Evolutionary conservation across 2,888 invertebrate genomes (phyloP), one percentile per base, ranked within the genome.

Genomic region (Bellardia pandia): DNA sequence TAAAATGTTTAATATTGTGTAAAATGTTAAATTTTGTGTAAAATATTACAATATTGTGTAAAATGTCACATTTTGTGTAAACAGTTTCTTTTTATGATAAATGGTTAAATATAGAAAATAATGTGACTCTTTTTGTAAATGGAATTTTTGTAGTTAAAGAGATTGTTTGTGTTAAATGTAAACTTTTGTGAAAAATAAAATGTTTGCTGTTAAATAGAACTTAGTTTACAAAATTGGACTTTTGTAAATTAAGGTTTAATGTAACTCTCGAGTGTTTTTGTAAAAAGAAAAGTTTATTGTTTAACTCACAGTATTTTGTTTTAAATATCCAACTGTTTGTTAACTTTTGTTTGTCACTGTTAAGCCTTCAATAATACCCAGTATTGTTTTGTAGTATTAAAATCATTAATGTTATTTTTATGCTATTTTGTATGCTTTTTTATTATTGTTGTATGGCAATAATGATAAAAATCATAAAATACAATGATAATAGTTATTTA

Each of bases 391-490:
- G 72, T 40, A 51, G 23, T 37, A 48, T 48, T 64, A 64, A 83
- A 76, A 83, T 76, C 76, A 76, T 83, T 76, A 76, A 62, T 62
- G 30, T 76, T 62, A 53, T 83, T 77, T 83, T 71, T 77, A 77
- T 81, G 66, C 23, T 14, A 74, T 72, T 64, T 33, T 72, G 66
- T 66, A 72, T 42, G 72, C 33, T 72, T 42, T 74, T 69, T 76
- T 62, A 37, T 64, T 69, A 45, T 68, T 56, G 56, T 81, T 66
- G 30, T 48, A 33, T 14, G 53, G 16, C 56, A 56, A 53, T 69
- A 69, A 62, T 69, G 69, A 76, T 76, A 83, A 76, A 76, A 56
- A 71, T 60, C 60, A 83, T 83, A 76, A 83, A 83, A 83, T 76
- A 68, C 48, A 62, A 83, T 53, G 76, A 71, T 76, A 56, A 76